phyloP scores from a whole-genome alignment of 2,113 vertebrate genomes.

The Ellobius talpinus region DNA sequence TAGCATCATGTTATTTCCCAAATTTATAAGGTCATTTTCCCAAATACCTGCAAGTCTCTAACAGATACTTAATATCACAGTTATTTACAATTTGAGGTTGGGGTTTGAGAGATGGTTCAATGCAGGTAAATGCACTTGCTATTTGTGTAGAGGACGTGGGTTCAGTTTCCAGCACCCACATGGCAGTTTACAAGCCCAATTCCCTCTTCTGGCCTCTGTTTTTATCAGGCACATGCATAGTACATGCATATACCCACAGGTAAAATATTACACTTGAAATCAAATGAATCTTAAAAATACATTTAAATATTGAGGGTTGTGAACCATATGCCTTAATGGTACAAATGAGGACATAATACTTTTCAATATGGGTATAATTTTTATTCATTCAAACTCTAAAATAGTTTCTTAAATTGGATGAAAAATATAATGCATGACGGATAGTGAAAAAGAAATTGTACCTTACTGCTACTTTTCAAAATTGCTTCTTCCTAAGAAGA shows the following conservation, averaged over 20 bases:
- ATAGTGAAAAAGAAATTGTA: not conserved
- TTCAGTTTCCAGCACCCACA: not conserved
- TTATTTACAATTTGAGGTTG: not conserved
- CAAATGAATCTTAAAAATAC: not conserved
- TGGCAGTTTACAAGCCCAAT: not conserved
- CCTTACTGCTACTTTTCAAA: not conserved
- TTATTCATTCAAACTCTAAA: conserved; percentile 32
- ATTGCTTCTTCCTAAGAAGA: not conserved
- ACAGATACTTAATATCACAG: not conserved
- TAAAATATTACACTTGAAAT: not conserved
- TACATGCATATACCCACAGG: not conserved
- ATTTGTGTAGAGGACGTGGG: not conserved
- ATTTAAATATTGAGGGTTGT: not conserved
- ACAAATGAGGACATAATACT: not conserved
- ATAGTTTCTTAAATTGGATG: conserved; percentile 29
- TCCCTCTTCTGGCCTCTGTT: not conserved
- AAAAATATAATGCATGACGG: not conserved
- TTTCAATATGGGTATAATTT: not conserved
- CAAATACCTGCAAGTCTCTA: not conserved
- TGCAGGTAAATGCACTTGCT: not conserved
- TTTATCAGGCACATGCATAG: not conserved
- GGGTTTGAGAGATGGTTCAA: not conserved
- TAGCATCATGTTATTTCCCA: not conserved
- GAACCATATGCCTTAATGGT: not conserved
- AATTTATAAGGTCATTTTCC: conserved; percentile 5